Base-by-base conservation (phyloP, 1,140 invertebrate species). In the Drosophila saltans region DNA sequence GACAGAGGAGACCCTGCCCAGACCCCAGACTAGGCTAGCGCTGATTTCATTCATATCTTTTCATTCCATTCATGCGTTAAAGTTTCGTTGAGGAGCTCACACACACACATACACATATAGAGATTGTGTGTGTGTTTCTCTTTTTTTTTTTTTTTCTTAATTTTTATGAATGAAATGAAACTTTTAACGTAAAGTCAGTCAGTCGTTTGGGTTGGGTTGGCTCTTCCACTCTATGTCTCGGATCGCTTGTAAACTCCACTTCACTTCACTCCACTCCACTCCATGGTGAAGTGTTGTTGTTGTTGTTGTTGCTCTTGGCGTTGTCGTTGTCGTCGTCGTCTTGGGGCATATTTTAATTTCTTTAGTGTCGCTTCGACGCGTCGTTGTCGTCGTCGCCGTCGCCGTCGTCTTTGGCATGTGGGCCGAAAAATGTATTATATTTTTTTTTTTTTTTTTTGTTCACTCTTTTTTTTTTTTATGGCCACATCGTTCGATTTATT, bases 101-200 rank as follows among this genome's bases (percentile, higher is more conserved):
- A 66, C 66, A 66, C 40, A 48, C 16, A 59, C 30, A 4, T 10
- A 43, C 10, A 62, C 9, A 2, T 16, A 40, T 3, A 43, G 21
- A 39, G 30, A n/a, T 10, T 48, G 7, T 4, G 2, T 11, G 21
- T 36, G 59, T 28, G 41, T 11, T 33, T 45, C n/a, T 33, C n/a
- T 57, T 69, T 66, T 45, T 75, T 79, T 75, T 79, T 72, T 86
- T 86, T 78, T 69, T 86, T 86, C 73, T 69, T 65, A 69, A 58
- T 78, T 78, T 79, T 88, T 89, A 88, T 88, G 83, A 88, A 88
- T 88, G 83, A 88, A 88, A 75, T 80, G 78, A 83, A 89, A 77
- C 80, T 86, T 80, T 82, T 82, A 78, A 88, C 83, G 83, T 86
- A 86, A 88, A 86, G 77, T 70, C 73, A 81, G 45, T 26, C 45